A percentile compares a stretch with the other conserved stretches of the same genome.
Evolutionary conservation across 1,140 invertebrate species (phyloP).

Genomic region (Drosophila cardini): DNA sequence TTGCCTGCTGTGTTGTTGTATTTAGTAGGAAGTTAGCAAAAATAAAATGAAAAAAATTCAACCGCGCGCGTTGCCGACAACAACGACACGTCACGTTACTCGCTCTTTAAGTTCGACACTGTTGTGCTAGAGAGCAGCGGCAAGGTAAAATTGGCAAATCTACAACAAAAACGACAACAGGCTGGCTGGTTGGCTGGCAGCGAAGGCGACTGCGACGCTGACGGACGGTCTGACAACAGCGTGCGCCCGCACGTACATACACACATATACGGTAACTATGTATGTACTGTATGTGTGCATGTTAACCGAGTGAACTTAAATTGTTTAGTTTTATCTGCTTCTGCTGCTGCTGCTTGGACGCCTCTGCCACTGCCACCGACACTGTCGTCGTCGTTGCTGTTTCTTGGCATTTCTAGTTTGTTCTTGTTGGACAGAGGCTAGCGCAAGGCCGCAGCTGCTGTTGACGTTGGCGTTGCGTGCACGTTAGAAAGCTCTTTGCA

Average conservation of each 20-base stretch:
- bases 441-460: conserved; percentile 51
- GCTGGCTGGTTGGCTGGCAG: conserved; percentile 23
- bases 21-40: conserved; percentile 67
- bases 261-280: conserved; percentile 13
- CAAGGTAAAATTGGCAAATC: conserved; percentile 80
- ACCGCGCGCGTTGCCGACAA: conserved; percentile 67
- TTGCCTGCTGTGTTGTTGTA: conserved; percentile 35
- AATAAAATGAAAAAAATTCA: conserved; percentile 45
- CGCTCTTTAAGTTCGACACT: conserved; percentile 81
- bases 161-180: conserved; percentile 49
- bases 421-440: conserved; percentile 61
- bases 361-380: conserved; percentile 8
- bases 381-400: conserved; percentile 21
- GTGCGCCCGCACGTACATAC: conserved; percentile 12
- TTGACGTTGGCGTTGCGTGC: conserved; percentile 12
- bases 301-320: conserved; percentile 81
- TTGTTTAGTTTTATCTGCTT: conserved; percentile 64
- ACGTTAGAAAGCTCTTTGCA: conserved; percentile 71
- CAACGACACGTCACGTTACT: conserved; percentile 78
- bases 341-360: conserved; percentile 24
- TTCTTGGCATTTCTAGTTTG: conserved; percentile 61
- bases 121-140: conserved; percentile 68
- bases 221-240: conserved; percentile 10
- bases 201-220: conserved; percentile 7
- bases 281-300: conserved; percentile 36